phyloP scores from a whole-genome alignment of 2,797 vertebrate genomes.

The Poecilia gillii region DNA sequence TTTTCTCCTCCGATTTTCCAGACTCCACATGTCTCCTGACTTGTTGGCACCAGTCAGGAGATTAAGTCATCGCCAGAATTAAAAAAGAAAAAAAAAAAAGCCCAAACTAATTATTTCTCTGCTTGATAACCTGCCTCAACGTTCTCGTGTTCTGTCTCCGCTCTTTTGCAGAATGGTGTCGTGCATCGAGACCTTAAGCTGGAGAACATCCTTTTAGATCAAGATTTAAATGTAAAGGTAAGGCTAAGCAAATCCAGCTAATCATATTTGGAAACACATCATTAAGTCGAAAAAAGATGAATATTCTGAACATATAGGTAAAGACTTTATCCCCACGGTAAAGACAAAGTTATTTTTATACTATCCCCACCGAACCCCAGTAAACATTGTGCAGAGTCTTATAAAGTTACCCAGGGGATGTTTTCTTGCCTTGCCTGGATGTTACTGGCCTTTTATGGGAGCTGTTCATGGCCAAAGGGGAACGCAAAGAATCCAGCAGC shows the following conservation, averaged over 20 bases:
- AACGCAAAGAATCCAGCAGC: slow-evolving; percentile 73
- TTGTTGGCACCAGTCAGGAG: slow-evolving; percentile 11
- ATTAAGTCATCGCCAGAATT: slow-evolving; percentile 41
- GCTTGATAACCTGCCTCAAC: slow-evolving; percentile 21
- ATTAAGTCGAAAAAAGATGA: slow-evolving; percentile 4
- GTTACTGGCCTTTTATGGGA: slow-evolving; percentile 69
- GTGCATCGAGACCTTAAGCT: slow-evolving; percentile 87
- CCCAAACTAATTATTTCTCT: slow-evolving; percentile 38
- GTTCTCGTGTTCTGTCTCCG: slow-evolving; percentile 32
- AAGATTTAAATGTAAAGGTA: slow-evolving; percentile 85
- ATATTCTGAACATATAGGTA: slow-evolving; percentile 46
- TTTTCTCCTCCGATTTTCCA: slow-evolving; percentile 1
- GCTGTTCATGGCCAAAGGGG: slow-evolving; percentile 50
- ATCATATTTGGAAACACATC: neutral
- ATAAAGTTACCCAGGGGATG: slow-evolving; percentile 59
- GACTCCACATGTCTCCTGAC: slow-evolving; percentile 11
- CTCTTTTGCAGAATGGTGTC: slow-evolving; percentile 77
- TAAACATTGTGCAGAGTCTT: slow-evolving; percentile 55
- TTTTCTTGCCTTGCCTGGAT: slow-evolving; percentile 68
- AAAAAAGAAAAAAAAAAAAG: slow-evolving; percentile 16
- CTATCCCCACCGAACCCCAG: slow-evolving; percentile 39
- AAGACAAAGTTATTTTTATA: slow-evolving; percentile 43
- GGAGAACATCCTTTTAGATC: slow-evolving; percentile 86
- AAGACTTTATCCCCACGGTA: slow-evolving; percentile 37
- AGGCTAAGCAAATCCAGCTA: slow-evolving; percentile 10